A percentile compares a stretch with the other conserved stretches of the same genome.
phyloP scores from a whole-genome alignment of 2,888 invertebrate genomes.

The Eristalis pertinax region DNA sequence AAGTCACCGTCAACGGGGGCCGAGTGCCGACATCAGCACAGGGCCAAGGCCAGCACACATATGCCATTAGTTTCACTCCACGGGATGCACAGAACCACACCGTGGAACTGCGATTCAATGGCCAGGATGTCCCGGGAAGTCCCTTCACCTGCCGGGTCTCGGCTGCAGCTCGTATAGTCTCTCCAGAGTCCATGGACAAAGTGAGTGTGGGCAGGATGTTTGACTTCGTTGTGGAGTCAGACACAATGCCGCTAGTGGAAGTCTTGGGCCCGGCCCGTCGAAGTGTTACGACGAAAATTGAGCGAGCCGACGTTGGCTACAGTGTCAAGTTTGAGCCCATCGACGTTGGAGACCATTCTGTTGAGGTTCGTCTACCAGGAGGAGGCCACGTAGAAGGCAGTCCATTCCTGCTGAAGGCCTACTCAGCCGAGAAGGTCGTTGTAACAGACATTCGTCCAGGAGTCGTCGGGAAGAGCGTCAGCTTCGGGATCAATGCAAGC shows the following conservation, averaged over 20 bases:
- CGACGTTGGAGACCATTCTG: constrained; percentile 96
- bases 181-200: constrained; percentile 93
- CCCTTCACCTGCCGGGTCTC: constrained; percentile 84
- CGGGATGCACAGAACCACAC: constrained; percentile 94
- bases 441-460: constrained; percentile 96
- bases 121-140: constrained; percentile 94
- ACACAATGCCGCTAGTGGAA: constrained; percentile 90
- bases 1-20: constrained; percentile 99
- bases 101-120: constrained; percentile 97
- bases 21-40: constrained; percentile 98
- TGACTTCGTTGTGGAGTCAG: constrained; percentile 93
- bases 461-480: constrained; percentile 94
- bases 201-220: constrained; percentile 93
- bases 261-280: constrained; percentile 89
- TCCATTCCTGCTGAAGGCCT: constrained; percentile 97
- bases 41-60: constrained; percentile 97
- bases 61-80: constrained; percentile 98
- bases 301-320: constrained; percentile 80
- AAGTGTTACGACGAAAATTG: constrained; percentile 86
- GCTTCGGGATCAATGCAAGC: constrained; percentile 94
- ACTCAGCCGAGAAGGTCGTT: constrained; percentile 96
- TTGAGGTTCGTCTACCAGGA: constrained; percentile 86
- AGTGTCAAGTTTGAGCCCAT: constrained; percentile 90
- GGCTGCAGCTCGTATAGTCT: constrained; percentile 91
- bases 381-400: constrained; percentile 95